Conservation (phyloP, 1,140 invertebrate species). For the Arctopsyche grandis region DNA sequence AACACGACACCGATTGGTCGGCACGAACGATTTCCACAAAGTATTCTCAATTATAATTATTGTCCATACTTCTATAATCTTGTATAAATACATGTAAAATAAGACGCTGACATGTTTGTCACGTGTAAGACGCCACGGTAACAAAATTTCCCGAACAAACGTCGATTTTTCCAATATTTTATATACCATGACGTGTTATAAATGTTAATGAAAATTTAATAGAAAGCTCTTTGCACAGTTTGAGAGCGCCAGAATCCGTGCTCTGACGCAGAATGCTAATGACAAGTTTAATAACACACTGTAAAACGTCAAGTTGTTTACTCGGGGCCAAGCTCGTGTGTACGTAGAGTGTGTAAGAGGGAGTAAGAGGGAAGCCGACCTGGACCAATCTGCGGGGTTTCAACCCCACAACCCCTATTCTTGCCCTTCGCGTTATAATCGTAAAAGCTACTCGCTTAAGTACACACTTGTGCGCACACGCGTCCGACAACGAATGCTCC, state of each 20-base stretch:
- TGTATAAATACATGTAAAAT: too few species aligned
- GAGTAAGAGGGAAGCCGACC: not conserved
- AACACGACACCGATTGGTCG: too few species aligned
- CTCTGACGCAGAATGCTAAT: constrained; percentile 37
- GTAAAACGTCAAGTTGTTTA: constrained; percentile 46
- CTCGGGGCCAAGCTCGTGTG: not conserved
- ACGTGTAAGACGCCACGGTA: too few species aligned
- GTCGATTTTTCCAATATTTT: too few species aligned
- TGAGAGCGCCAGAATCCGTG: not conserved
- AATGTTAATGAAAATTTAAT: too few species aligned
- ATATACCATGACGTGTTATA: too few species aligned
- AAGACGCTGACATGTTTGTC: too few species aligned
- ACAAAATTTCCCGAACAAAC: too few species aligned
- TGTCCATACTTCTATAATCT: too few species aligned
- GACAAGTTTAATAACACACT: constrained; percentile 46
- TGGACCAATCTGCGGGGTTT: not conserved
- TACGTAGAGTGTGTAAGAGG: not conserved
- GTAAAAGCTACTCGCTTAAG: constrained; percentile 4
- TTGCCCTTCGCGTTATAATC: not conserved
- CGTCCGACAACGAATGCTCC: too few species aligned
- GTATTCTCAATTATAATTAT: too few species aligned
- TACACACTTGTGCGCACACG: not conserved
- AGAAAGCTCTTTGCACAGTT: not conserved
- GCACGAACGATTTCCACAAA: too few species aligned
- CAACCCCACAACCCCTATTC: not conserved